A percentile compares a stretch with the other conserved stretches of the same genome.
phyloP scores from a whole-genome alignment of 2,797 vertebrate species.

The Pangasius macronema region DNA sequence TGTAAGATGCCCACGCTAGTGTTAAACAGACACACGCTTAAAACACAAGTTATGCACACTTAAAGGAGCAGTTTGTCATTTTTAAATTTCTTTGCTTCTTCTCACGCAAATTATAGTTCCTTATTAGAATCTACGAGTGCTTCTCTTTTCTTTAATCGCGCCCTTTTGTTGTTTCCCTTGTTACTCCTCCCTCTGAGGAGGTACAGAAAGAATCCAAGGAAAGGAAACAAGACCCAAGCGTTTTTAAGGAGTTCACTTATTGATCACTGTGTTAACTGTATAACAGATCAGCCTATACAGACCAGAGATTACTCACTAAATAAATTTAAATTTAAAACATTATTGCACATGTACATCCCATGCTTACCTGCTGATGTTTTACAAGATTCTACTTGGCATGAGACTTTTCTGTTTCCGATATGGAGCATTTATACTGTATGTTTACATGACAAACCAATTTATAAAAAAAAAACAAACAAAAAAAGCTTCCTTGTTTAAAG shows the following conservation, averaged over 20 bases:
- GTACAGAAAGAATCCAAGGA: not conserved
- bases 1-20: slow-evolving; percentile 93
- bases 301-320: not conserved
- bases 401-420: not conserved
- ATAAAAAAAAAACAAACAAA: not conserved
- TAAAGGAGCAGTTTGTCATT: not conserved
- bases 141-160: not conserved
- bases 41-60: not conserved
- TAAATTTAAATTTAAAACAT: not conserved
- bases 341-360: not conserved
- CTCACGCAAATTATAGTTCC: not conserved
- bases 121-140: not conserved
- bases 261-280: not conserved
- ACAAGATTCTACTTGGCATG: not conserved
- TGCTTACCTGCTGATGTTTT: not conserved
- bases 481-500: not conserved
- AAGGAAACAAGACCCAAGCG: not conserved
- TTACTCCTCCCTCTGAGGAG: not conserved
- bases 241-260: not conserved
- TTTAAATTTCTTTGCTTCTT: not conserved
- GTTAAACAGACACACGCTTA: slow-evolving; percentile 37
- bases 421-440: not conserved
- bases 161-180: not conserved
- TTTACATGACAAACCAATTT: not conserved
- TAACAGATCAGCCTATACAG: not conserved